phyloP scores from a whole-genome alignment of 2,113 vertebrate genomes.

The Gopherus evgoodei region DNA sequence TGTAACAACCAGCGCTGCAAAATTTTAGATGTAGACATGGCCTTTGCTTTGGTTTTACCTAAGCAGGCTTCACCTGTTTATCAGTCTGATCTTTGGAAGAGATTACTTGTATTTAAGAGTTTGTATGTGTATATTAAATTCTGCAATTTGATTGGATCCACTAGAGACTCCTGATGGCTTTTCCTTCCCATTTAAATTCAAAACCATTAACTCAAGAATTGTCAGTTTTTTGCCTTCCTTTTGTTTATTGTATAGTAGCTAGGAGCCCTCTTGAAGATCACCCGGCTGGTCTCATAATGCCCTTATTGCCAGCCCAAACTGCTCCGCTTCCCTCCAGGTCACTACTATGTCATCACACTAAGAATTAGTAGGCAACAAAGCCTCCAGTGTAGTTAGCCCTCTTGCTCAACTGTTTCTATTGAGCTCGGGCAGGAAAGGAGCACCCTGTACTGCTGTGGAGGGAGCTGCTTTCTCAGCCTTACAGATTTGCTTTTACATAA shows the following conservation, averaged over 20 bases:
- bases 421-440: background rate
- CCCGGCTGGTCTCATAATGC: background rate
- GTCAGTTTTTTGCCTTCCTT: background rate
- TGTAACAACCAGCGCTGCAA: too few relatives aligned
- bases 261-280: background rate
- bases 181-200: background rate
- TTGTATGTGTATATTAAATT: accelerated
- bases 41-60: background rate
- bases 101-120: background rate
- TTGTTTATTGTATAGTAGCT: background rate
- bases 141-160: background rate
- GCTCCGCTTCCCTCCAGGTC: background rate
- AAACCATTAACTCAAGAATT: conserved; percentile 16
- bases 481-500: accelerated
- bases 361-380: background rate
- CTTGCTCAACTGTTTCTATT: background rate
- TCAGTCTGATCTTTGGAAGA: background rate
- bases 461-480: background rate
- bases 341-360: background rate
- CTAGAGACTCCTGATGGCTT: background rate
- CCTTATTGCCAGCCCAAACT: background rate
- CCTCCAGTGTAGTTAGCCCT: background rate
- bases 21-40: too few relatives aligned
- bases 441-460: background rate
- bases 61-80: conserved; percentile 4